phyloP scores from a whole-genome alignment of 2,797 vertebrate species.

The Xerus rutilus region DNA sequence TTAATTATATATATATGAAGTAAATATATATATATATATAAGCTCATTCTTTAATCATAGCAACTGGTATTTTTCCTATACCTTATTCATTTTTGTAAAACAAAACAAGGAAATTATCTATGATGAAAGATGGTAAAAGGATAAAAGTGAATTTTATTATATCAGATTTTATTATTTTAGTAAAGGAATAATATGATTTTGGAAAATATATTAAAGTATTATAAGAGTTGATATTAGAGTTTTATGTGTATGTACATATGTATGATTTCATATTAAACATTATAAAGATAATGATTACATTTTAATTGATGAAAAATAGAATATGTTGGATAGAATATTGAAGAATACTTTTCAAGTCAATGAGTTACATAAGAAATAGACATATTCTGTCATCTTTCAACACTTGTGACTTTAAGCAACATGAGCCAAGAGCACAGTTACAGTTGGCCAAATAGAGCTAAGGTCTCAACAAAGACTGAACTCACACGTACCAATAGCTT shows the following conservation, averaged over 20 bases:
- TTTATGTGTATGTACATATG: background rate
- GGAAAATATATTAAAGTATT: constrained; percentile 24
- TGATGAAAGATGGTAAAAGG: background rate
- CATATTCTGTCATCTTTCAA: background rate
- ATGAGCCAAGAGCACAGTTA: background rate
- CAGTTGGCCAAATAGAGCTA: background rate
- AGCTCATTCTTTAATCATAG: background rate
- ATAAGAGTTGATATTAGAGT: background rate
- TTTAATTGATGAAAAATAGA: constrained; percentile 4
- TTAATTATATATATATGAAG: background rate
- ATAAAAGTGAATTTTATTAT: constrained; percentile 24
- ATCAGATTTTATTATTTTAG: constrained; percentile 23
- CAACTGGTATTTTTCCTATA: background rate
- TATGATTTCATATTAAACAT: background rate
- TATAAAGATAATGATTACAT: background rate
- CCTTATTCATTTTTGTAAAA: background rate
- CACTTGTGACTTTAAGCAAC: background rate
- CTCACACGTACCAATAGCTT: background rate
- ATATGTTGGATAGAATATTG: background rate
- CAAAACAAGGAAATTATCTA: background rate
- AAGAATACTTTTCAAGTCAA: background rate
- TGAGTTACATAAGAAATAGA: background rate
- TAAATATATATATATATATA: background rate
- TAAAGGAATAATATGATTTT: constrained; percentile 15
- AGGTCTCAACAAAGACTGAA: background rate